Base-by-base conservation (phyloP, 2,797 vertebrate genomes). In the Tiaroga cobitis region DNA sequence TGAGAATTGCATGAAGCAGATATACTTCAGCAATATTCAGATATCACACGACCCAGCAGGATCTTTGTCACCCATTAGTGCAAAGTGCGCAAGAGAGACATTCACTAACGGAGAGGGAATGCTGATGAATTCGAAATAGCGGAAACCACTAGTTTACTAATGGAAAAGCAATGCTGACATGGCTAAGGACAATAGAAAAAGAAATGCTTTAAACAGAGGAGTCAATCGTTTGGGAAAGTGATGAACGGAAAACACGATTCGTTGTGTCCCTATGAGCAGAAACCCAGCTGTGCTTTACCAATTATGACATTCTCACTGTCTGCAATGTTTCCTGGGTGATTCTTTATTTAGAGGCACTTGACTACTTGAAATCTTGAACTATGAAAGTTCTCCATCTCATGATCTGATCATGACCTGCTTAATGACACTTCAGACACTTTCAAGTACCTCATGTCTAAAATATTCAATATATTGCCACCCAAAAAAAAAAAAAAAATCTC, bases 1-100 rank as follows among this genome's bases (percentile, higher is more conserved):
- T 88, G 86, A 85, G 32, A 87, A 85, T 32, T 88, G 83, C 79
- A 68, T 81, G 10, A 61, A 70, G 72, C 34, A 49, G 84, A 73
- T 73, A 74, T 41, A 32, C 56, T 81, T 87, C 74, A 82, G 85
- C 85, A 85, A 54, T 85, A 84, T 84, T 87, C 49, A 34, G 43
- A 83, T 87, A 75, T 79, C 84, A 80, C 49, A 82, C 34, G 56
- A 69, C 2, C 24, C 26, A 77, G 69, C 56, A 61, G 63, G 56
- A 84, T 82, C 51, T 74, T 78, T 80, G 67, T 84, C 68, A 69
- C 37, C 37, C 68, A 56, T 51, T 59, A 82, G 72, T 77, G 80
- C 63, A 74, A 82, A 86, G 49, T 26, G 46, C 10, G 8, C 72
- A 78, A 61, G 5, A 13, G 67, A 80, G n/a, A 59, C 51, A 29